phyloP scores from a whole-genome alignment of 2,113 vertebrate genomes.

The Psittacula cyanocephala region DNA sequence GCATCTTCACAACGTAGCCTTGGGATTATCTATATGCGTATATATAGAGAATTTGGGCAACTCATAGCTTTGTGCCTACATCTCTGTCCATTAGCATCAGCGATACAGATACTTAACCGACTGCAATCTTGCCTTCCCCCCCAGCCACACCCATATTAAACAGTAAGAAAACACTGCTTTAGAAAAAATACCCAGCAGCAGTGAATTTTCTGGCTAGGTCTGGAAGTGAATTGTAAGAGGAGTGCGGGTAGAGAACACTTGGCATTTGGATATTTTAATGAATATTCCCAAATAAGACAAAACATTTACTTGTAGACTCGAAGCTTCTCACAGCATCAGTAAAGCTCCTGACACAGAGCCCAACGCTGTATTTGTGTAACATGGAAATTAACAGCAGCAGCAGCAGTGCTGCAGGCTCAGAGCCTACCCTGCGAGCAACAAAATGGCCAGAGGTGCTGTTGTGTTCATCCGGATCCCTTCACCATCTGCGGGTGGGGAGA shows the following conservation, averaged over 20 bases:
- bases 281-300: constrained; percentile 16
- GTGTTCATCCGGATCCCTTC: background rate
- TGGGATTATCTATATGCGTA: fast-evolving
- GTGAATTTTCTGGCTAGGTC: background rate
- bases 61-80: background rate
- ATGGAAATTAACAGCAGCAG: constrained; percentile 68
- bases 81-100: background rate
- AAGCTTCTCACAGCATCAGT: constrained; percentile 51
- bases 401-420: constrained; percentile 28
- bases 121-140: background rate
- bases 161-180: background rate
- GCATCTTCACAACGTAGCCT: background rate
- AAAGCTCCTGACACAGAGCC: constrained; percentile 49
- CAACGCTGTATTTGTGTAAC: constrained; percentile 25
- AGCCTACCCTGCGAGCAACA: constrained; percentile 36
- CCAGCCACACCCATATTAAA: background rate
- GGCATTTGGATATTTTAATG: background rate
- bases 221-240: background rate
- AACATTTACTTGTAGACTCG: constrained; percentile 13
- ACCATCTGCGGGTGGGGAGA: background rate
- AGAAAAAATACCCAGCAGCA: background rate
- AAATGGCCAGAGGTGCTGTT: constrained; percentile 51
- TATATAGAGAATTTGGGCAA: background rate
- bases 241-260: background rate
- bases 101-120: background rate